phyloP scores from a whole-genome alignment of 53 echinoderm and acorn worm species.

The Mesocentrotus franciscanus region DNA sequence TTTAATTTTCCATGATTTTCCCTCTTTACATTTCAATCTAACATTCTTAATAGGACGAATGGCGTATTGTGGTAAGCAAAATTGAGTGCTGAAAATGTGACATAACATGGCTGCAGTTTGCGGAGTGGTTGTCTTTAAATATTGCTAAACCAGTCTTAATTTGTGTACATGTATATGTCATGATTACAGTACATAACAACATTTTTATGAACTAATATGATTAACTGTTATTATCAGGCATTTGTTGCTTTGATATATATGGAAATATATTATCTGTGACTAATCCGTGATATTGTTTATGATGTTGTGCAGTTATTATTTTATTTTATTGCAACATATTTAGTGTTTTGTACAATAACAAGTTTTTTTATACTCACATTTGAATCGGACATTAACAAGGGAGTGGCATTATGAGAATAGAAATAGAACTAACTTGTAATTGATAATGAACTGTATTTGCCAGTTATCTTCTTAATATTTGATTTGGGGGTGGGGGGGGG shows the following conservation, averaged over 20 bases:
- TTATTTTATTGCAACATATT: not conserved
- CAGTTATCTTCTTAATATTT: not conserved
- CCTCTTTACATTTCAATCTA: slow-evolving; percentile 35
- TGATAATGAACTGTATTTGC: not conserved
- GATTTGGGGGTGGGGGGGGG: no score
- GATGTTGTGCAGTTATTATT: not conserved
- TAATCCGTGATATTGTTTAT: not conserved
- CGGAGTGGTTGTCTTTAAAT: not conserved
- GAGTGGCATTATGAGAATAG: not conserved
- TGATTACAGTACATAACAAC: not conserved
- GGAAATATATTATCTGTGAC: not conserved
- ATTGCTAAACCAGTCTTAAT: slow-evolving; percentile 18
- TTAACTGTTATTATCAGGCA: not conserved
- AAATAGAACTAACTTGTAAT: not conserved
- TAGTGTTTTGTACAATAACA: not conserved
- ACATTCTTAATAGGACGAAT: slow-evolving; percentile 56
- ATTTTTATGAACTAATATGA: not conserved
- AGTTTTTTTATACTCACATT: not conserved
- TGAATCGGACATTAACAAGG: not conserved
- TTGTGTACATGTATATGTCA: not conserved
- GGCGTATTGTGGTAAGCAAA: slow-evolving; percentile 68
- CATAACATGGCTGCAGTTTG: slow-evolving; percentile 4
- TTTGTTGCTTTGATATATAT: not conserved
- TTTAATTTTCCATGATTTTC: slow-evolving; percentile 50
- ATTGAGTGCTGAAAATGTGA: not conserved